Conservation (phyloP, 2,888 invertebrate species). For the Lottia gigantea region DNA sequence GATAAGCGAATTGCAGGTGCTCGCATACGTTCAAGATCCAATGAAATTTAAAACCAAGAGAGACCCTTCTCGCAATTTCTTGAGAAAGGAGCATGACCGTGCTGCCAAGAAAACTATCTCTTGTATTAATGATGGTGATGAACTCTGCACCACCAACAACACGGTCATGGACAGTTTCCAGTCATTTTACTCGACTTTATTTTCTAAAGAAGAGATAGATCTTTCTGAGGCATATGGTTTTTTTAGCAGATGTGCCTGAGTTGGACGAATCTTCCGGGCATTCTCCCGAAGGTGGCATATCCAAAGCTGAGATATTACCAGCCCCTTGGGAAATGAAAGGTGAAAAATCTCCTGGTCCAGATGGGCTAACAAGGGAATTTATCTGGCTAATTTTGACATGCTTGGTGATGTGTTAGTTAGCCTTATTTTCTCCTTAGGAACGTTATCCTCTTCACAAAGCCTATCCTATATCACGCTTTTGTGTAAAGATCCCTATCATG, state of each 20-base stretch:
- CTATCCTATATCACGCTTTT: slow-evolving; percentile 28
- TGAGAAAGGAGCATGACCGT: too few relatives aligned
- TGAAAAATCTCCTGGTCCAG: slow-evolving; percentile 34
- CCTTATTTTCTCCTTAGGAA: slow-evolving; percentile 21
- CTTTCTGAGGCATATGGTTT: background rate
- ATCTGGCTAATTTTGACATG: slow-evolving; percentile 24
- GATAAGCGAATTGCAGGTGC: too few relatives aligned
- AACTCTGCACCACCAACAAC: background rate
- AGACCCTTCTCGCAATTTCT: too few relatives aligned
- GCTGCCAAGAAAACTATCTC: background rate
- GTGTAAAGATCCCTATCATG: slow-evolving; percentile 33
- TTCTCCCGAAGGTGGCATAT: slow-evolving; percentile 8
- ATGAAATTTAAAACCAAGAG: too few relatives aligned
- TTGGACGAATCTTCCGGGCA: background rate
- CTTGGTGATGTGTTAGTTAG: slow-evolving; percentile 23
- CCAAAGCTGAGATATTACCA: slow-evolving; percentile 3
- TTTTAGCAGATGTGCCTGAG: slow-evolving; percentile 13
- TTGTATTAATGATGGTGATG: background rate
- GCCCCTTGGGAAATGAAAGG: slow-evolving; percentile 25
- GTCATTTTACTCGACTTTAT: slow-evolving; percentile 9
- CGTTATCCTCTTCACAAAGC: slow-evolving; percentile 23
- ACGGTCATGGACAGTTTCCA: slow-evolving; percentile 11
- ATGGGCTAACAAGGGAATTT: slow-evolving; percentile 37
- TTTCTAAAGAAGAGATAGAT: slow-evolving; percentile 17
- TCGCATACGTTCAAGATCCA: too few relatives aligned